phyloP scores from a whole-genome alignment of 2,113 vertebrate genomes.

The Megaleporinus macrocephalus region DNA sequence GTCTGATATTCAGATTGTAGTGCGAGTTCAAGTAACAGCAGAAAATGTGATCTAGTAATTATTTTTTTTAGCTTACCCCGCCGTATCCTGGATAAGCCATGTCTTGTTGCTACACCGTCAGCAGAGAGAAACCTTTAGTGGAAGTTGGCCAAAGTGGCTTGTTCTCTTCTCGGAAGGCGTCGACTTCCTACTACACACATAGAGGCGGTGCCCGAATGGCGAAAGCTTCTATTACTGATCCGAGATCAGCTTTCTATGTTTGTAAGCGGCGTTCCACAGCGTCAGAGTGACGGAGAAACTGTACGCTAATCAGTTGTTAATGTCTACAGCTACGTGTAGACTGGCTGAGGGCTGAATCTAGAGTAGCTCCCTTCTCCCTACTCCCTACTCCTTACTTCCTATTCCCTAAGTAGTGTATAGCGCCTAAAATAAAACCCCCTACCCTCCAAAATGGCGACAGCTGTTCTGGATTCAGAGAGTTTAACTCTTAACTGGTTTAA shows the following conservation, averaged over 20 bases:
- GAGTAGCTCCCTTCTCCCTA: too few species aligned
- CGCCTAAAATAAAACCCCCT: too few species aligned
- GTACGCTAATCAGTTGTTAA: too few species aligned
- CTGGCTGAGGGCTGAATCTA: too few species aligned
- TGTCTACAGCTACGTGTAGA: too few species aligned
- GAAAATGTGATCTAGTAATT: not conserved
- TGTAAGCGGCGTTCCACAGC: too few species aligned
- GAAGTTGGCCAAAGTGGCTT: not conserved
- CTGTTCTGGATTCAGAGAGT: too few species aligned
- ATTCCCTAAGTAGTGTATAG: too few species aligned
- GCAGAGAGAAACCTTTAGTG: not conserved
- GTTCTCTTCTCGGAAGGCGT: not conserved
- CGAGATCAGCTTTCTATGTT: not conserved
- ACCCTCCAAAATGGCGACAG: too few species aligned
- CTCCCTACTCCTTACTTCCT: too few species aligned
- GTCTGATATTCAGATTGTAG: not conserved
- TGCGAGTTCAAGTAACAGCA: not conserved
- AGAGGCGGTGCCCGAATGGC: not conserved
- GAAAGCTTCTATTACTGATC: not conserved
- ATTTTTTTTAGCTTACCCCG: constrained; percentile 44
- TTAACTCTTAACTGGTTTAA: too few species aligned
- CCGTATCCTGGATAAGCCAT: constrained; percentile 60
- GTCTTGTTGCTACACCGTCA: not conserved
- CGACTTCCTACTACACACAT: not conserved
- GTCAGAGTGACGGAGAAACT: too few species aligned